Evolutionary conservation across 1,140 invertebrate genomes (phyloP).

Genomic region (Maconellicoccus hirsutus): DNA sequence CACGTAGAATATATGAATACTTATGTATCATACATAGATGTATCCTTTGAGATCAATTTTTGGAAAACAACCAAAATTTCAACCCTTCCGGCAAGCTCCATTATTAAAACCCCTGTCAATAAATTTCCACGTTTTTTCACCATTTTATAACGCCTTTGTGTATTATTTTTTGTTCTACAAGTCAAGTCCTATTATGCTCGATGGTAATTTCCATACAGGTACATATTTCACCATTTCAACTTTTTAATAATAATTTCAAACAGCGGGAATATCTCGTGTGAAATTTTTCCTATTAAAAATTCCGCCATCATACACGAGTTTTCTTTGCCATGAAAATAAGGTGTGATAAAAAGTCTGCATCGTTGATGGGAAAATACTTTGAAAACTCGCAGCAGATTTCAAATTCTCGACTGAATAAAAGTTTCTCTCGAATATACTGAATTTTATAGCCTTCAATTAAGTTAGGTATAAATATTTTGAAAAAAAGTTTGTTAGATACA

Average conservation of each 20-base stretch:
- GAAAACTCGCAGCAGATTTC: background rate
- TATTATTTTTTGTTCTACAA: constrained; percentile 13
- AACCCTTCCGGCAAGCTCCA: background rate
- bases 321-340: background rate
- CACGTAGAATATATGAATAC: constrained; percentile 19
- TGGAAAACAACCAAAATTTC: constrained; percentile 18
- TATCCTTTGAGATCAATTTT: constrained; percentile 20
- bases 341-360: background rate
- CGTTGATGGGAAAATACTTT: background rate
- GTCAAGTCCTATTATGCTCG: background rate
- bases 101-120: constrained; percentile 15
- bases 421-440: background rate
- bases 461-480: background rate
- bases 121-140: constrained; percentile 16
- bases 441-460: constrained; percentile 9
- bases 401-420: constrained; percentile 5
- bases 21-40: constrained; percentile 10
- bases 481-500: background rate
- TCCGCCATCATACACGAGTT: background rate
- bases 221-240: background rate
- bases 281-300: background rate
- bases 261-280: background rate
- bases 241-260: background rate
- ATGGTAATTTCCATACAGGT: too few species aligned
- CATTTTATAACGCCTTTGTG: background rate